Evolutionary conservation across 2,888 invertebrate genomes (phyloP).

Genomic region (Lutraria lutraria): DNA sequence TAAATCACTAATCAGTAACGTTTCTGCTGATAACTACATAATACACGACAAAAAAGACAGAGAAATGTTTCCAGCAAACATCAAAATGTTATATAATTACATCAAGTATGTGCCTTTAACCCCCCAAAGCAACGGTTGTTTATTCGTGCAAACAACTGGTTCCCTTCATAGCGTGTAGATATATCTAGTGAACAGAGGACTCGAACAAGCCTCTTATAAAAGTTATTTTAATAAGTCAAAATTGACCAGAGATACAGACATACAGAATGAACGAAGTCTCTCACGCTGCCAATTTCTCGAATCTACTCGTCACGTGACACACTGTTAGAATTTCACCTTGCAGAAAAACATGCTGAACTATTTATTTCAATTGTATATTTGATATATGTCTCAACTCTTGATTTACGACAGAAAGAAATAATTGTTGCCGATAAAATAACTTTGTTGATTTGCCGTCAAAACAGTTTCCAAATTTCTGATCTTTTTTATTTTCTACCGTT

Average conservation of each 20-base stretch:
- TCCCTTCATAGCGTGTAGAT: neutral
- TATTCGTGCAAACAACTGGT: constrained; percentile 8
- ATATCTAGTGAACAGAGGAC: no score
- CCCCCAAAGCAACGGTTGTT: neutral
- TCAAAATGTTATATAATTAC: neutral
- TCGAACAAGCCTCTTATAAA: no score
- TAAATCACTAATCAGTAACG: neutral
- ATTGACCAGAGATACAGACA: neutral
- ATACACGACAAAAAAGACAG: neutral
- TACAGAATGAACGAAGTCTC: neutral
- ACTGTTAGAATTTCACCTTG: constrained; percentile 1
- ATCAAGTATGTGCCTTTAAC: neutral
- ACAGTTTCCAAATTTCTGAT: neutral
- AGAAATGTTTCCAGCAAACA: neutral
- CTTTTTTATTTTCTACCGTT: neutral
- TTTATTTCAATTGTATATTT: neutral
- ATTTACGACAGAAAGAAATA: constrained; percentile 23
- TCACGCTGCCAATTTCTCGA: neutral
- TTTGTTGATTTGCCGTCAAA: constrained; percentile 2
- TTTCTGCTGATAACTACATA: neutral
- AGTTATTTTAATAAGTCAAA: no score
- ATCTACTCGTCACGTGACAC: no score
- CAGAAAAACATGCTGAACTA: neutral
- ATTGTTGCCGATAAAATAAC: constrained; percentile 9
- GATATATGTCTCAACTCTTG: neutral